Percentiles rank a stretch among this genome's conserved stretches.
Conservation (phyloP, 2,797 vertebrate species). For the Acrossocheilus wenchowensis region DNA sequence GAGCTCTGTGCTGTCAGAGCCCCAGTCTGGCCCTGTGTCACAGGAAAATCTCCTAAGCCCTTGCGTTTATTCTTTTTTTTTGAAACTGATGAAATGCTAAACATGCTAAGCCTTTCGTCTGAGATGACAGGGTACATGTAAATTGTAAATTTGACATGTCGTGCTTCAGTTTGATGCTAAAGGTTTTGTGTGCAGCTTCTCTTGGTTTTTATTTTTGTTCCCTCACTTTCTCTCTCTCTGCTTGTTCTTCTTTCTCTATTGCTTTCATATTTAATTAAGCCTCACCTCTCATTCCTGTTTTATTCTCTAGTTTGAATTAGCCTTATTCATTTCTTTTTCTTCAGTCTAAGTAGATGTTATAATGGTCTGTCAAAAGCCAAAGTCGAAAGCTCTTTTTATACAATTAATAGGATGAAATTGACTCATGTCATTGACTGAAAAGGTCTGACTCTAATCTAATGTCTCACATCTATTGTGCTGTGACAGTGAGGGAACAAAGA, state of each 20-base stretch:
- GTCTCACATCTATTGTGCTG: neutral
- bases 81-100: constrained; percentile 3
- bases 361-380: constrained; percentile 24
- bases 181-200: constrained; percentile 14
- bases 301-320: constrained; percentile 20
- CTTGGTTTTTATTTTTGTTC: constrained; percentile 35
- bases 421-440: constrained; percentile 7
- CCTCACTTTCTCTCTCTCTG: neutral
- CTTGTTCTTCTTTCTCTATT: neutral
- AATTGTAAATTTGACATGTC: neutral
- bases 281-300: constrained; percentile 25
- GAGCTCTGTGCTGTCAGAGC: constrained; percentile 15
- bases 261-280: constrained; percentile 42
- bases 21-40: constrained; percentile 17
- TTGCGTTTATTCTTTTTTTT: constrained; percentile 9
- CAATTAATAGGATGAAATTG: constrained; percentile 8
- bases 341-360: constrained; percentile 19
- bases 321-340: constrained; percentile 9
- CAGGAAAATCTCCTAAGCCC: constrained; percentile 6
- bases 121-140: neutral
- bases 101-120: constrained; percentile 7
- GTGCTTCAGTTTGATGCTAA: neutral
- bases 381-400: constrained; percentile 36
- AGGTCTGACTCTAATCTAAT: constrained; percentile 13
- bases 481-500: neutral